These are phyloP conservation scores for Coenobita brevimanus DNA, from an alignment of 1,140 invertebrate species.

Conservation along the genomic window DNA sequence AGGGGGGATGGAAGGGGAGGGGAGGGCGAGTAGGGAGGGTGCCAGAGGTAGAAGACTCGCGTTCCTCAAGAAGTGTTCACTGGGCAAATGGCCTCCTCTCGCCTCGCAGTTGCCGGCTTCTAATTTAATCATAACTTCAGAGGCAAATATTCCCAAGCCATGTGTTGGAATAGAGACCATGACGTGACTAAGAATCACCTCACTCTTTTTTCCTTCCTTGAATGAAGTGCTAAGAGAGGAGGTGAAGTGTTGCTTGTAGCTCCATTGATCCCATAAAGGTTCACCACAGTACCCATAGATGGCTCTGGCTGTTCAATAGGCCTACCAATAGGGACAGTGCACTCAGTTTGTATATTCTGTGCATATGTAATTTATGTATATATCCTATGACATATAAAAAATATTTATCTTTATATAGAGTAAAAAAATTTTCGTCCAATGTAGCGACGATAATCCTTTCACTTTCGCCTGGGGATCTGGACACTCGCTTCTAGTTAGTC, in stretches of 20 bases:
- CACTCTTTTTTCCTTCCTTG: not conserved
- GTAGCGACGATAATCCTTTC: conserved; percentile 4
- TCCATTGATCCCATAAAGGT: conserved; percentile 36
- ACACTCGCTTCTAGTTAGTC: conserved; percentile 38
- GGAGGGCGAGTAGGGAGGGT: conserved; percentile 7
- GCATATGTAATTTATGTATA: not conserved
- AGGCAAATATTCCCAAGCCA: no score
- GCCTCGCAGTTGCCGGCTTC: no score
- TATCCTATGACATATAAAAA: not conserved
- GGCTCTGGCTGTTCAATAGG: conserved; percentile 63
- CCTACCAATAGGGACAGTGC: conserved; percentile 24
- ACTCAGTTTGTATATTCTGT: not conserved
- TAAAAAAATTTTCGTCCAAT: not conserved
- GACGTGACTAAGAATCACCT: not conserved
- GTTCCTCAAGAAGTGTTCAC: not conserved
- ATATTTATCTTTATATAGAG: not conserved
- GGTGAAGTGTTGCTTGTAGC: conserved; percentile 24
- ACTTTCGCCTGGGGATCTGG: not conserved
- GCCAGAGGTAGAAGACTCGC: conserved; percentile 51
- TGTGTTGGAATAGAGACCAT: no score
- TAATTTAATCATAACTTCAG: no score
- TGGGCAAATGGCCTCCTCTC: not conserved
- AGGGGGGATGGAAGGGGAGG: conserved; percentile 15
- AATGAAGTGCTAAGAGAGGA: conserved; percentile 13
- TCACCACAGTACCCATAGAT: conserved; percentile 52